These are phyloP conservation scores for Gymnarchus niloticus DNA, from an alignment of 2,113 vertebrate genomes.

Conservation along the genomic window DNA sequence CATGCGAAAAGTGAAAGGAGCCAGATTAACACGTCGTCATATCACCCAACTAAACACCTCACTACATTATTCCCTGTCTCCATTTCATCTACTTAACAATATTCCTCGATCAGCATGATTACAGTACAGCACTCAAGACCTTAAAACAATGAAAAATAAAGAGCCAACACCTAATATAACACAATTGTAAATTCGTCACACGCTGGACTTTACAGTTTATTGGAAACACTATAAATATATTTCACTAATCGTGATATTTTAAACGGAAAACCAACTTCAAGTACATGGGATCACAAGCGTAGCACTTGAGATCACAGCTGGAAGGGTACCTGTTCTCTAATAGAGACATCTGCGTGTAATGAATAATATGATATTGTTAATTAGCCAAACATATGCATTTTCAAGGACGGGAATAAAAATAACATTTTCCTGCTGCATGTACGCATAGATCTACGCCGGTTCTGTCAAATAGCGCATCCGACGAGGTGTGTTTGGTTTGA, in stretches of 20 bases:
- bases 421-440: neutral
- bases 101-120: neutral
- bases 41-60: neutral
- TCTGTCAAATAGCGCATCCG: neutral
- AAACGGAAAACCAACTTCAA: neutral
- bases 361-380: neutral
- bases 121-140: neutral
- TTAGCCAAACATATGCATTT: neutral
- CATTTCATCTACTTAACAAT: neutral
- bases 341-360: neutral
- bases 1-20: neutral
- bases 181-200: neutral
- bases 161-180: neutral
- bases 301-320: neutral
- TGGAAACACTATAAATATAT: neutral
- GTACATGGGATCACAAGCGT: neutral
- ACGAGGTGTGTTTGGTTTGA: neutral
- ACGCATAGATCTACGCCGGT: neutral
- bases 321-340: neutral
- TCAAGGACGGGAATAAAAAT: neutral
- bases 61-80: neutral
- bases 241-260: no score
- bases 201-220: neutral
- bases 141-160: neutral
- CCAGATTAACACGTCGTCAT: neutral